These are phyloP conservation scores for Eutrigla gurnardus DNA, from an alignment of 2,797 vertebrate genomes.

Conservation along the genomic window DNA sequence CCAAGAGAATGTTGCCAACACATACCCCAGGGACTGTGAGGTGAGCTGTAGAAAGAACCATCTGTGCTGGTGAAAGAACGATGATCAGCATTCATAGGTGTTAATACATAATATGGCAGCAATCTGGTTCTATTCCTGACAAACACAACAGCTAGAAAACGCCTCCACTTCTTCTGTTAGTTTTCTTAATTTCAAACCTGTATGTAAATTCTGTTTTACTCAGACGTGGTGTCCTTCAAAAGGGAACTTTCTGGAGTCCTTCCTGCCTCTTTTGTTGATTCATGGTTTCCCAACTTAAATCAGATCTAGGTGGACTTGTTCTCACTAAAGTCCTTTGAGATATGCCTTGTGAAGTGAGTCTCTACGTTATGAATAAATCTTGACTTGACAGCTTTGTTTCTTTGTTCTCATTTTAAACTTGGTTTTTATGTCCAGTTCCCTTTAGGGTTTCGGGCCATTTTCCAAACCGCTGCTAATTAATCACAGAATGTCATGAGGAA, in stretches of 20 bases:
- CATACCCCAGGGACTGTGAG: background rate
- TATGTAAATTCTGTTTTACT: background rate
- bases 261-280: conserved; percentile 16
- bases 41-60: conserved; percentile 28
- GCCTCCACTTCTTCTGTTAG: conserved; percentile 8
- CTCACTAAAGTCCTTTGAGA: conserved; percentile 35
- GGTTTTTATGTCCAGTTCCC: conserved; percentile 14
- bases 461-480: conserved; percentile 27
- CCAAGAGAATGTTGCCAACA: background rate
- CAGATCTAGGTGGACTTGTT: conserved; percentile 31
- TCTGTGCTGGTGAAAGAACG: conserved; percentile 33
- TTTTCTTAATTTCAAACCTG: background rate
- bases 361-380: conserved; percentile 44
- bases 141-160: conserved; percentile 5
- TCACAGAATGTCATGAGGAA: conserved; percentile 1
- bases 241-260: background rate
- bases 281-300: conserved; percentile 6
- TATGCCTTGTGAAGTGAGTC: conserved; percentile 10
- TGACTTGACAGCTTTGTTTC: conserved; percentile 35
- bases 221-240: background rate
- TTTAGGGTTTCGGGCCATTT: conserved; percentile 1
- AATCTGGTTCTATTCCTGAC: conserved; percentile 25
- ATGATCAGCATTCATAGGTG: conserved; percentile 24
- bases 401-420: conserved; percentile 35
- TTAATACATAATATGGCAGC: conserved; percentile 19